Conservation (phyloP, 1,140 invertebrate genomes). For the Drosophila pseudoananassae region DNA sequence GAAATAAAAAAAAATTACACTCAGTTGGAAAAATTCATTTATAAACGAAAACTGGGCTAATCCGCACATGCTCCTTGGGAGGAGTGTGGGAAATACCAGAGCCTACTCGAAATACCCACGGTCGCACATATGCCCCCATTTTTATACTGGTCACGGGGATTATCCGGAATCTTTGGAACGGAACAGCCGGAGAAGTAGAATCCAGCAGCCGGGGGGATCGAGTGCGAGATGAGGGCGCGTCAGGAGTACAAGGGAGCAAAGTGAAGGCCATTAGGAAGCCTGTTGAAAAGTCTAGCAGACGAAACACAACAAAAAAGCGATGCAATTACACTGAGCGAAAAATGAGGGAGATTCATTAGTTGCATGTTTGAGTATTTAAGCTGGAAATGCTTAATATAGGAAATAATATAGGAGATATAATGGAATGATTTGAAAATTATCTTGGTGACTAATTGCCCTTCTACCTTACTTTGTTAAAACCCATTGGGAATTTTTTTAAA, state of each 20-base stretch:
- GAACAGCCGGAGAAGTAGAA: too few relatives aligned
- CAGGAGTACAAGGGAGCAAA: background rate
- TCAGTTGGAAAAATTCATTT: constrained; percentile 33
- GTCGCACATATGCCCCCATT: constrained; percentile 68
- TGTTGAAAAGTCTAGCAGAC: constrained; percentile 54
- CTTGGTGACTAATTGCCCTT: too few relatives aligned
- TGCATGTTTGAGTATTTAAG: too few relatives aligned
- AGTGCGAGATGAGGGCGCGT: background rate
- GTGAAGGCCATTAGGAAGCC: constrained; percentile 62
- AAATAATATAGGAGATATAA: too few relatives aligned
- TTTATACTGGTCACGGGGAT: constrained; percentile 62
- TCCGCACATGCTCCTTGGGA: constrained; percentile 19
- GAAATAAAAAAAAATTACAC: background rate
- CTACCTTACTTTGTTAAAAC: too few relatives aligned
- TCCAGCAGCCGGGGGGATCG: background rate
- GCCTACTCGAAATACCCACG: background rate
- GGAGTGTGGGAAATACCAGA: constrained; percentile 12
- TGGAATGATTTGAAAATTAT: too few relatives aligned
- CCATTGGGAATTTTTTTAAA: too few relatives aligned
- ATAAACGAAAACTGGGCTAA: constrained; percentile 69
- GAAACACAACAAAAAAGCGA: constrained; percentile 22
- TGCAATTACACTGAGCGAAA: constrained; percentile 31
- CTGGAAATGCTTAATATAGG: too few relatives aligned
- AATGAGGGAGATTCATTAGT: too few relatives aligned
- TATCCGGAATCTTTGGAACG: constrained; percentile 17